Evolutionary conservation across 2,888 invertebrate species (phyloP), one percentile per base, ranked within the genome.

Genomic region (Melieria omissa): DNA sequence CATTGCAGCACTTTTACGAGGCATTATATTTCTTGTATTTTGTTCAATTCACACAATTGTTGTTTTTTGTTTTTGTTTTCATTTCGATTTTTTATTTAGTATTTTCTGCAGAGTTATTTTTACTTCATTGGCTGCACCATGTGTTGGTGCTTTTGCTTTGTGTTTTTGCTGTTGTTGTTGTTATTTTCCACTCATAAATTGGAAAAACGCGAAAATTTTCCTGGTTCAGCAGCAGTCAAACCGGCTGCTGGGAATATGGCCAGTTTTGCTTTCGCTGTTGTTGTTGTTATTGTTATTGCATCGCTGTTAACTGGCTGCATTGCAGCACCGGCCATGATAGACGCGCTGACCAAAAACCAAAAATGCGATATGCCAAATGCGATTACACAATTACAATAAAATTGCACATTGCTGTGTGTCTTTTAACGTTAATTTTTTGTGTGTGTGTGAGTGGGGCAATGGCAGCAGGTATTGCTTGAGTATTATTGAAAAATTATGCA

Each of bases 141-240:
- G 49, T 49, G 49, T 12, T 10, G n/a, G 12, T 16, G 41, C 44
- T 29, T 10, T 52, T 54, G 44, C 47, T 12, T 60, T 41, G 49
- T 9, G 8, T 61, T 55, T 7, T 62, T 62, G 3, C 57, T 69
- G 6, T 42, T 44, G n/a, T 14, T 65, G 14, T 54, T 41, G 41
- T 49, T 29, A 29, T 41, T 29, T 46, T 41, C 0, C 49, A 41
- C 4, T 29, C 5, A 49, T 49, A 57, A 9, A 14, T 60, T 75
- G 68, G 75, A 74, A 74, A 81, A 81, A 82, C 77, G 78, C 81
- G 74, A 79, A 79, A 81, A 83, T 80, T 82, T 81, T 81, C 83
- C 83, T 81, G 83, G 78, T 81, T 62, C 63, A 60, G 42, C 44
- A 52, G 41, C 49, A 12, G 1, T 12, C 12, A 55, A 65, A 65